Conservation (phyloP, 2,888 invertebrate genomes). For the Geophilus truncorum region DNA sequence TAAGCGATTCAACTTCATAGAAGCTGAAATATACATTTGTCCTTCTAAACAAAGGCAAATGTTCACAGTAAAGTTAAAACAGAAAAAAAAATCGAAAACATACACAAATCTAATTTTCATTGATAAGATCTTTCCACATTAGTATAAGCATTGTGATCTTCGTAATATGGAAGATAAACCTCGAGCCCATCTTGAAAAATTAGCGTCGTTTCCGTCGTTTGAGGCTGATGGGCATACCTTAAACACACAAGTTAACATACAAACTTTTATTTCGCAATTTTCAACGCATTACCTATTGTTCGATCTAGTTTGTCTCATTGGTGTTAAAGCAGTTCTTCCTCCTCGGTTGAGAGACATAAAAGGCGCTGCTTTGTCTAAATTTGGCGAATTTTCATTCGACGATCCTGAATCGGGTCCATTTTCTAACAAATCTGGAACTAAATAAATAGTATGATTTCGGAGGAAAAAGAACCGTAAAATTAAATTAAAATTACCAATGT, state of each 20-base stretch:
- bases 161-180: slow-evolving; percentile 27
- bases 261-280: no score
- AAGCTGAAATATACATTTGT: not conserved
- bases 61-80: not conserved
- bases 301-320: slow-evolving; percentile 18
- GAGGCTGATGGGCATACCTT: slow-evolving; percentile 18
- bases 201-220: slow-evolving; percentile 1
- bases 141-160: slow-evolving; percentile 10
- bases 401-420: slow-evolving; percentile 30
- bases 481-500: not conserved
- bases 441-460: not conserved
- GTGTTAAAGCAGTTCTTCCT: not conserved
- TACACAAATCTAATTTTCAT: not conserved
- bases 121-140: not conserved
- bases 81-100: not conserved
- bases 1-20: not conserved
- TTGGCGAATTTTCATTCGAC: slow-evolving; percentile 25
- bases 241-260: not conserved
- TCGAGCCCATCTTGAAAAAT: slow-evolving; percentile 22
- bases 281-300: not conserved
- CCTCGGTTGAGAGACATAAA: not conserved
- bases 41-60: not conserved
- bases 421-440: slow-evolving; percentile 32
- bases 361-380: slow-evolving; percentile 6
- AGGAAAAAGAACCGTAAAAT: not conserved